These are phyloP conservation scores for Zoanthus solanderi DNA, from an alignment of 92 coral and sea anemone genomes.

Conservation along the genomic window DNA sequence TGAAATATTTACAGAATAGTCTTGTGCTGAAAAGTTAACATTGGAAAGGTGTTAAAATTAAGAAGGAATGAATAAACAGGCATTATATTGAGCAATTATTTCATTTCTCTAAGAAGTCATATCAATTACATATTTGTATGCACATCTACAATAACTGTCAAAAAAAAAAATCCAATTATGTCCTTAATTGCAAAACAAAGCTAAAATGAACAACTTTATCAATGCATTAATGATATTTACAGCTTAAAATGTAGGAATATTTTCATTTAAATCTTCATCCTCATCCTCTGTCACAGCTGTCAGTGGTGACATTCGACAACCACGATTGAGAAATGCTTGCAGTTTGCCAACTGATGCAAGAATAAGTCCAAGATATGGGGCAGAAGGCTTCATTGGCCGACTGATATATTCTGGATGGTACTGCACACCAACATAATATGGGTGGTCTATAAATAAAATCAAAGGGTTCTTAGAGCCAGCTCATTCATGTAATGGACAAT, in stretches of 20 bases:
- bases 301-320: slow-evolving; percentile 93
- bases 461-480: too few species aligned
- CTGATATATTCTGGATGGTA: slow-evolving; percentile 97
- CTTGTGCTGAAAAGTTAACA: too few species aligned
- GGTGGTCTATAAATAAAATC: slow-evolving; percentile 73
- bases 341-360: slow-evolving; percentile 91
- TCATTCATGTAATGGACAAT: too few species aligned
- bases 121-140: too few species aligned
- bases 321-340: slow-evolving; percentile 84
- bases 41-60: too few species aligned
- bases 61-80: too few species aligned
- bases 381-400: slow-evolving; percentile 95
- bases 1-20: too few species aligned
- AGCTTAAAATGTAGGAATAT: slow-evolving; percentile 55
- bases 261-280: slow-evolving; percentile 34
- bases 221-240: not conserved
- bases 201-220: not conserved
- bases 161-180: not conserved
- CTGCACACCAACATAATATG: slow-evolving; percentile 97
- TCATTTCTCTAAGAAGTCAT: too few species aligned
- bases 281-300: slow-evolving; percentile 82
- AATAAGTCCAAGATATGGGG: slow-evolving; percentile 95
- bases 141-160: not conserved
- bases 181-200: not conserved
- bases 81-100: too few species aligned